Base-by-base conservation (phyloP, 2,113 vertebrate genomes). In the Astur gentilis region DNA sequence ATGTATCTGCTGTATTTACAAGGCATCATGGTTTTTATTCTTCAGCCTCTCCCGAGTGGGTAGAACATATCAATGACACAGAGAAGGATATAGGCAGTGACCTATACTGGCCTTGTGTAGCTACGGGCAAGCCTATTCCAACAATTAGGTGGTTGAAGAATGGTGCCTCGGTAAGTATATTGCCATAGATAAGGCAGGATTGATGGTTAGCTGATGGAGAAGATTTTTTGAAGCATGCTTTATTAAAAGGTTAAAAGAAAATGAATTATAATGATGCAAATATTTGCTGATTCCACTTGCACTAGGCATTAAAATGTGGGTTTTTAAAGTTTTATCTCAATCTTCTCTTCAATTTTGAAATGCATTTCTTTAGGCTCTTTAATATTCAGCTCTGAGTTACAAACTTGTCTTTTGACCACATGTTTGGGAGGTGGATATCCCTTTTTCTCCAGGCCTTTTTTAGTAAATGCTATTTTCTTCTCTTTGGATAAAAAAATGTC, bases 1-100 rank as follows among this genome's bases (percentile, higher is more conserved):
- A 50, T 6, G 7, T 67, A 16, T 69, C 25, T 73, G 13, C 55
- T 67, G 0, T 83, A 79, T 90, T 96, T 91, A 85, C 42, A 87
- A 81, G 73, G 19, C 26, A 52, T 70, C 36, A 10, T 79, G 11
- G 70, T 84, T 65, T 95, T 95, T 96, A 23, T 93, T 94, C 79
- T 98, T 65, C 95, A 99, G 99, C 99, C 60, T 98, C 98, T 97
- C 99, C 99, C 10, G 98, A 99, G 96, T 99, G 99, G 99, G 98
- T 98, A 76, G 98, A 99, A 94, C 98, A 98, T 94, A 99, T 99
- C 96, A 99, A 98, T 92, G 99, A 98, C 97, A 98, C 98, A n/a
- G 99, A 99, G 89, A 98, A 96, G 95, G 99, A 99, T 95, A 98
- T 99, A 83, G 96, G 98, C 80, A 99, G 99, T 65, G 98, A 99